Percentiles rank a stretch among this genome's conserved stretches.
Conservation (phyloP, 2,113 vertebrate genomes). For the Pangasianodon hypophthalmus region DNA sequence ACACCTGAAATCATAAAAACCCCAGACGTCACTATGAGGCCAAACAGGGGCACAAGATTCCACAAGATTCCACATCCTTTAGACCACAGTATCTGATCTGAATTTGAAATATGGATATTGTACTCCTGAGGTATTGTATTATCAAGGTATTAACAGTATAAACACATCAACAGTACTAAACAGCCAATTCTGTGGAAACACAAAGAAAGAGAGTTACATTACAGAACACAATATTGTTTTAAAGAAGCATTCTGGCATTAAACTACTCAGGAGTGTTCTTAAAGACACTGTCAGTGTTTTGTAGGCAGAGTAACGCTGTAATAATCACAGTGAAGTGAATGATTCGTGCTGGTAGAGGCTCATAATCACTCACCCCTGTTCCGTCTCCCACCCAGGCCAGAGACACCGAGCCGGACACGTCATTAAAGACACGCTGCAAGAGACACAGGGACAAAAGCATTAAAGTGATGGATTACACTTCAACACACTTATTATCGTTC, state of each 20-base stretch:
- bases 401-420: slow-evolving; percentile 85
- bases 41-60: background rate
- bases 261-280: background rate
- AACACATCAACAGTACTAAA: no score
- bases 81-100: no score
- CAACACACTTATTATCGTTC: background rate
- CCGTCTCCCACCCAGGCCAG: slow-evolving; percentile 92
- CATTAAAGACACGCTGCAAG: slow-evolving; percentile 81
- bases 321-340: background rate
- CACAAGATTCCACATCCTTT: no score
- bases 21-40: background rate
- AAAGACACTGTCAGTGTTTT: background rate
- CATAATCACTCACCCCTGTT: slow-evolving; percentile 82
- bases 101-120: no score
- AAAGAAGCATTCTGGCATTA: background rate
- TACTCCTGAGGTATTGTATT: no score
- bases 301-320: no score
- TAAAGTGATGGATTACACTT: background rate
- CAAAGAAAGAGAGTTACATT: background rate
- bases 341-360: no score
- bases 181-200: background rate
- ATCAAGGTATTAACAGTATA: no score
- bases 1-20: background rate
- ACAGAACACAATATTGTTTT: background rate
- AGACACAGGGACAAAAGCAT: background rate